These are phyloP conservation scores for Semotilus atromaculatus DNA, from an alignment of 2,797 vertebrate genomes.

Conservation along the genomic window DNA sequence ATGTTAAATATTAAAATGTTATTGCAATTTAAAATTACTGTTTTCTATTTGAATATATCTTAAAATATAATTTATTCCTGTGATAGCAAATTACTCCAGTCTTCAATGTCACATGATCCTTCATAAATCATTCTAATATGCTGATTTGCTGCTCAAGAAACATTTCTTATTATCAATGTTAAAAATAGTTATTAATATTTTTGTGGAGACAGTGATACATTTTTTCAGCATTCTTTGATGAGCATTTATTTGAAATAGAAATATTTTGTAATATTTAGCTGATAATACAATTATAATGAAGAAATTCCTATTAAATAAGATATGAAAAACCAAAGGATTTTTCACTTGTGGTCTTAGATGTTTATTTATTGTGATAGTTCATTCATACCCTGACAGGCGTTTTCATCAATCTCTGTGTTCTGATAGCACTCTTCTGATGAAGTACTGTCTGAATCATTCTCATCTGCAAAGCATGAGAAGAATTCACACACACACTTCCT, in stretches of 20 bases:
- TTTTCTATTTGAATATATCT: not conserved
- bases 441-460: constrained; percentile 59
- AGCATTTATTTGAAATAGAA: not conserved
- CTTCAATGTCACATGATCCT: not conserved
- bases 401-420: constrained; percentile 35
- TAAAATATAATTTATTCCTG: too few species aligned
- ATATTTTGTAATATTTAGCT: not conserved
- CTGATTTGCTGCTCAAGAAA: not conserved
- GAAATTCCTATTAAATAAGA: not conserved
- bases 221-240: not conserved
- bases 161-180: not conserved
- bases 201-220: not conserved
- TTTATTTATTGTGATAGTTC: not conserved
- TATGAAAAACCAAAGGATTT: not conserved
- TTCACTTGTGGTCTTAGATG: not conserved
- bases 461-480: constrained; percentile 4
- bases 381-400: constrained; percentile 44
- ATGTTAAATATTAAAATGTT: too few species aligned
- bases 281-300: not conserved
- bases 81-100: too few species aligned
- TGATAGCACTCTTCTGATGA: constrained; percentile 63
- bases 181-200: not conserved
- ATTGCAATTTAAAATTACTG: not conserved
- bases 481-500: not conserved
- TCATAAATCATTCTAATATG: not conserved